A percentile compares a stretch with the other conserved stretches of the same genome.
Evolutionary conservation across 2,113 vertebrate genomes (phyloP).

Genomic region (Dolichotis patagonum): DNA sequence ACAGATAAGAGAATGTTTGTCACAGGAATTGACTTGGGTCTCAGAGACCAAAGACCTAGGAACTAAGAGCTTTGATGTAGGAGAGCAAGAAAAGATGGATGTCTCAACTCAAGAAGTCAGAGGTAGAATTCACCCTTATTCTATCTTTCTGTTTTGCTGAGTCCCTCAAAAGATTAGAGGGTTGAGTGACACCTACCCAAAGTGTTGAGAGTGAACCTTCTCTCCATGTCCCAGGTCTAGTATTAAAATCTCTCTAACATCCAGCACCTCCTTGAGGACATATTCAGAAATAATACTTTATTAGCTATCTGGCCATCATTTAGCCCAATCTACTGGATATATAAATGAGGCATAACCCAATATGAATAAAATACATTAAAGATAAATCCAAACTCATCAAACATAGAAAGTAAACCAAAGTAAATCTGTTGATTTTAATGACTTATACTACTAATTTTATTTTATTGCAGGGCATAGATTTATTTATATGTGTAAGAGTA

Average conservation of each 20-base stretch:
- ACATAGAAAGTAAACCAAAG: neutral
- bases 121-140: neutral
- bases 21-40: neutral
- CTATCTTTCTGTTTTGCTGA: neutral
- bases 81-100: neutral
- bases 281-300: neutral
- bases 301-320: neutral
- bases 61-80: neutral
- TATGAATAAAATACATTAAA: conserved; percentile 7
- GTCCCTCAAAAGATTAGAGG: neutral
- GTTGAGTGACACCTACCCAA: neutral
- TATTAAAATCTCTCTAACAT: neutral
- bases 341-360: neutral
- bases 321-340: neutral
- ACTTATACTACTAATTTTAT: neutral
- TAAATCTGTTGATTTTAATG: neutral
- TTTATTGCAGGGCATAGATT: neutral
- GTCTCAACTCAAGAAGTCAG: neutral
- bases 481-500: neutral
- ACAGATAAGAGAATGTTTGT: neutral
- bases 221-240: neutral
- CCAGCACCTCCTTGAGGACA: neutral
- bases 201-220: neutral
- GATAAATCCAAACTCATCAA: neutral
- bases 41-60: neutral